Evolutionary conservation across 2,113 vertebrate species (phyloP).

Genomic region (Chionomys nivalis): DNA sequence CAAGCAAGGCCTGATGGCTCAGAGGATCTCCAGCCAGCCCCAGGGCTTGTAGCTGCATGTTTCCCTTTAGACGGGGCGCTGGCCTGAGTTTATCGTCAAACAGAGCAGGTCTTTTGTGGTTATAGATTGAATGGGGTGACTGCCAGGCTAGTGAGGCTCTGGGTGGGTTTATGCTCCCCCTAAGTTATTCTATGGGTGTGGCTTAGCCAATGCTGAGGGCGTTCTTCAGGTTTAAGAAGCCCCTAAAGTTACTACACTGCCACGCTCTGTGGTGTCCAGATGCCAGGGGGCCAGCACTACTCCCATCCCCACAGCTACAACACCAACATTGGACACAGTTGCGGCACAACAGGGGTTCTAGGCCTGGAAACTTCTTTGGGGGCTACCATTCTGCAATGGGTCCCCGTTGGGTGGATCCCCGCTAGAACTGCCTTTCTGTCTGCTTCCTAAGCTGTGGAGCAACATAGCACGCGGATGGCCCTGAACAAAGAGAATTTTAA

Average conservation of each 20-base stretch:
- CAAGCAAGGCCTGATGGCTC: background rate
- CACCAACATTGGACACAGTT: accelerated
- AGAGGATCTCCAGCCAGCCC: background rate
- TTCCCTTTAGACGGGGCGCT: too few relatives aligned
- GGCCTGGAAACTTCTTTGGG: background rate
- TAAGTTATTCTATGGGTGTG: background rate
- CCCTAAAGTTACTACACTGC: accelerated
- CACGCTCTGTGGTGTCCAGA: accelerated
- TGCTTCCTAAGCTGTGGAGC: background rate
- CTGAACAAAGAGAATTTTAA: slow-evolving; percentile 62
- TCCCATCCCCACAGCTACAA: accelerated
- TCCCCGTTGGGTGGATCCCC: background rate
- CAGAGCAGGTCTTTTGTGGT: background rate
- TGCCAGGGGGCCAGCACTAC: background rate
- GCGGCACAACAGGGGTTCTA: accelerated
- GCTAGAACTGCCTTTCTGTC: background rate
- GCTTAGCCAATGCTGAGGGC: background rate
- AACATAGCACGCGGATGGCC: background rate
- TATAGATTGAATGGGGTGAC: background rate
- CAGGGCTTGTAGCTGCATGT: too few relatives aligned
- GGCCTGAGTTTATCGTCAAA: background rate
- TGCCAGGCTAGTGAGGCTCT: background rate
- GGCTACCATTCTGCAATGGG: background rate
- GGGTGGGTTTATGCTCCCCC: background rate
- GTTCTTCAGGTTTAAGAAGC: background rate